These are phyloP conservation scores for Tromatobia lineatoria DNA, from an alignment of 2,888 invertebrate genomes.

Conservation along the genomic window DNA sequence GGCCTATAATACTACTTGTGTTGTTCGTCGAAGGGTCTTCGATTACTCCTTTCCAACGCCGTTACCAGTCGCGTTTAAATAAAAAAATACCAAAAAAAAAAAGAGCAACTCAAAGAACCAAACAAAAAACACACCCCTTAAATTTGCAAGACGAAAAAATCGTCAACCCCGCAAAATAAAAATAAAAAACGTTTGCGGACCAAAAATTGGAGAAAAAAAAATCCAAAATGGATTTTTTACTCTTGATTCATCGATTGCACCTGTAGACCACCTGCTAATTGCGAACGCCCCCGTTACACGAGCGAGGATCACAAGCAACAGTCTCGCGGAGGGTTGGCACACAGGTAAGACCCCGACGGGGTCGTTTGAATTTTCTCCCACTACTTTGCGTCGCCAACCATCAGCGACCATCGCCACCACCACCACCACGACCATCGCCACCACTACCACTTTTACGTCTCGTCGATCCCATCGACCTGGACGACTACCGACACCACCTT, in stretches of 20 bases:
- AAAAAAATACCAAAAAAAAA: conserved; percentile 14
- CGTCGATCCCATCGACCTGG: conserved; percentile 29
- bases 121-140: background rate
- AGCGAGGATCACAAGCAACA: background rate
- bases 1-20: conserved; percentile 82
- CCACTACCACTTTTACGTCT: conserved; percentile 20
- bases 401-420: conserved; percentile 47
- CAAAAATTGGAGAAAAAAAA: background rate
- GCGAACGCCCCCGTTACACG: background rate
- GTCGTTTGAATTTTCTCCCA: conserved; percentile 50
- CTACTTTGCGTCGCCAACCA: conserved; percentile 38
- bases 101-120: background rate
- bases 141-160: background rate
- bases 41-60: conserved; percentile 13
- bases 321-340: conserved; percentile 48
- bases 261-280: conserved; percentile 11
- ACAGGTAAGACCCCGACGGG: conserved; percentile 55
- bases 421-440: conserved; percentile 49
- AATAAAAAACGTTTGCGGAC: background rate
- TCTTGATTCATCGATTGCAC: background rate
- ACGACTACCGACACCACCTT: conserved; percentile 27
- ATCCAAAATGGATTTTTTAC: background rate
- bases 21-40: conserved; percentile 79
- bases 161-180: background rate
- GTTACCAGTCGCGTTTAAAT: conserved; percentile 27